Evolutionary conservation across 2,113 vertebrate species (phyloP), one percentile per base, ranked within the genome.

Genomic region (Porphyrio hochstetteri): DNA sequence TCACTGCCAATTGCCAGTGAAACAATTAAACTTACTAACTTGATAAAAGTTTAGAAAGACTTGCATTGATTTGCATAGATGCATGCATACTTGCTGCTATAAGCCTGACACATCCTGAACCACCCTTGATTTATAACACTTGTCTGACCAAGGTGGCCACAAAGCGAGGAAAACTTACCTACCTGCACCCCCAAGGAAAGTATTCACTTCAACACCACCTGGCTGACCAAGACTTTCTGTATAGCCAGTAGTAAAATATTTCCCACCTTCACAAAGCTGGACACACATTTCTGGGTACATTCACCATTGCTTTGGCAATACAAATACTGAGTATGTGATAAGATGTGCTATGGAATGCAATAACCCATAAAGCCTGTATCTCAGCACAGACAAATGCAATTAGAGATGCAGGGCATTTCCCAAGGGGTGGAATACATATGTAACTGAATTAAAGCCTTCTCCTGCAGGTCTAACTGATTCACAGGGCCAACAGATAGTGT

Each of bases 361-460:
- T 18, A 87, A 11, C 71, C 59, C 75, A 4, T 27, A 61, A 28
- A 87, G 16, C 11, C 71, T 19, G 18, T 20, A 28, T 42, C 9
- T 80, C 67, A 86, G 53, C 68, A 70, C 55, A 69, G 60, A 24
- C 40, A 29, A 29, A 44, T 17, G 10, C 6, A 35, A 33, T 85
- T 71, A 21, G 36, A 77, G 86, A 74, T 10, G 59, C 3, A 46
- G 40, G 65, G 70, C 60, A 55, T 72, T 60, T 82, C 90, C 80
- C 13, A 2, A 53, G 91, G 84, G 60, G 16, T 5, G 6, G 36
- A 70, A 93, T 19, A 44, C 52, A 76, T 23, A 36, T 60, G 84
- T 31, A 86, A 42, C 83, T 53, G 78, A 70, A 95, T 95, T 92
- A 76, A 46, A 91, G 86, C 86, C 84, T 91, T 84, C 88, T 88